Conservation (phyloP, 2,113 vertebrate genomes). For the Lepus europaeus region DNA sequence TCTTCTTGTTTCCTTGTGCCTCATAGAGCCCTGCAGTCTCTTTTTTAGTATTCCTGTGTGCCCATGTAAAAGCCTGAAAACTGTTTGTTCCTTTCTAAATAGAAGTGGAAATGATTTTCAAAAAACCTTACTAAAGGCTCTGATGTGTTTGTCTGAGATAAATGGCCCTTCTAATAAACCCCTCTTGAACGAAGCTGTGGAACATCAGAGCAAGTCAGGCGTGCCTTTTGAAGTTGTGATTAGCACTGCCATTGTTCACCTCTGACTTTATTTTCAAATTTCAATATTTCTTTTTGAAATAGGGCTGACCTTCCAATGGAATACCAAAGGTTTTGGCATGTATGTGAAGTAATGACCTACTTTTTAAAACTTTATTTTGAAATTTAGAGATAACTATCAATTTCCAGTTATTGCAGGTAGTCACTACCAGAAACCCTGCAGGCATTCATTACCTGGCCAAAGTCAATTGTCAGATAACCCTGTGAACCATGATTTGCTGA, state of each 20-base stretch:
- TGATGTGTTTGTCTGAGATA: neutral
- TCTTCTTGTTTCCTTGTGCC: neutral
- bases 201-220: neutral
- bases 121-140: neutral
- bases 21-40: neutral
- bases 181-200: neutral
- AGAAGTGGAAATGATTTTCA: conserved; percentile 40
- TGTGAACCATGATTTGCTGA: neutral
- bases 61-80: conserved; percentile 33
- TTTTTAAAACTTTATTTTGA: conserved; percentile 38
- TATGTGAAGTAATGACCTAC: conserved; percentile 47
- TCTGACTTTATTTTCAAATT: conserved; percentile 39
- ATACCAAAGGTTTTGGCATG: neutral
- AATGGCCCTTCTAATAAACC: neutral
- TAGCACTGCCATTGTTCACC: neutral
- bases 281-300: conserved; percentile 56
- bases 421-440: neutral
- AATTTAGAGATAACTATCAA: neutral
- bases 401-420: neutral
- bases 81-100: neutral
- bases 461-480: neutral
- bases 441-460: neutral
- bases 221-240: conserved; percentile 7
- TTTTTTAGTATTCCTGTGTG: neutral
- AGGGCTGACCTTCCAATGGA: conserved; percentile 9